Evolutionary conservation across 2,113 vertebrate species (phyloP), one percentile per base, ranked within the genome.

Genomic region (Nicator chloris): DNA sequence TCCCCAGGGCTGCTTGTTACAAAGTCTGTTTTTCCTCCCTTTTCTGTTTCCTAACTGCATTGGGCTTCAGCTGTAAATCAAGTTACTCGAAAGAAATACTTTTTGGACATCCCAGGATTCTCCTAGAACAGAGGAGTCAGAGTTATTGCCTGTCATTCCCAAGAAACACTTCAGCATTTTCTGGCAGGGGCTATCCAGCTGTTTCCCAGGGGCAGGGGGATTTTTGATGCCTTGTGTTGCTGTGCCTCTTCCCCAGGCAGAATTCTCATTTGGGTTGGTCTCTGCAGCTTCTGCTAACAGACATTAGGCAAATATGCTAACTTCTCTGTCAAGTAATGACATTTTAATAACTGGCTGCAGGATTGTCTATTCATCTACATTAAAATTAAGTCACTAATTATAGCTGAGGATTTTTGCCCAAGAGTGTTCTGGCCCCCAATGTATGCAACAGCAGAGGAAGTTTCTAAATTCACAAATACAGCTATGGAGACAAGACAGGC

Each of bases 311-410:
- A 86, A 82, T 92, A 83, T 24, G 68, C 75, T 94, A 91, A 95
- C 75, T 97, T 94, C 87, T 88, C 51, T 91, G 90, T 93, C 93
- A 94, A 77, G 56, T 93, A 92, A 96, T 86, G 92, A 93, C 92
- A 94, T 95, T 93, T 94, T 95, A 97, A 95, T 96, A 95, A 92
- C 93, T 93, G 90, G 95, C 82, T 96, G 91, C 93, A 71, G 88
- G 85, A 96, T 75, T 96, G 87, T 93, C 94, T 96, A 93, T 95
- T 96, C 95, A 96, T 93, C 88, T 94, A 64, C 88, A 86, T 93
- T 86, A 92, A 95, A 96, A 97, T 96, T 88, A 96, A 96, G 91
- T 88, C 90, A 86, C 75, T 95, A 95, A 96, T 96, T 95, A 95
- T 90, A 95, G 82, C 84, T 57, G 71, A 33, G 76, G 78, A 86